phyloP scores from a whole-genome alignment of 2,113 vertebrate genomes.

The Zosterops hypoxanthus region DNA sequence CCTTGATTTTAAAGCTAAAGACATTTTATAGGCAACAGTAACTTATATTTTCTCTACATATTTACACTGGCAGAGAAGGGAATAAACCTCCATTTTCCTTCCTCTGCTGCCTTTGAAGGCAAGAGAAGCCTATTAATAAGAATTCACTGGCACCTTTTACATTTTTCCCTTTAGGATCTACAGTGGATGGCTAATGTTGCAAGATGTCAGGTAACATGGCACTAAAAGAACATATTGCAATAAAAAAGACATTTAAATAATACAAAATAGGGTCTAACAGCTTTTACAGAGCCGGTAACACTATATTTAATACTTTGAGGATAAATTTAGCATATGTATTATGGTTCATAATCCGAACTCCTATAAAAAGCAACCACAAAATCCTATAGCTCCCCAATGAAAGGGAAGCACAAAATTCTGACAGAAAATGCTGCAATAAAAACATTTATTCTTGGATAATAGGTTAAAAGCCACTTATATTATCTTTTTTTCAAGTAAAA shows the following conservation, averaged over 20 bases:
- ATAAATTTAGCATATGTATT: neutral
- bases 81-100: neutral
- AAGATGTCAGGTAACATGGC: neutral
- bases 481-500: neutral
- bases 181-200: neutral
- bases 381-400: neutral
- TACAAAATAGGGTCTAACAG: neutral
- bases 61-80: neutral
- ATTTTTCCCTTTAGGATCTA: neutral
- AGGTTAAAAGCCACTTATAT: neutral
- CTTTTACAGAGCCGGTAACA: neutral
- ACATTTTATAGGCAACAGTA: neutral
- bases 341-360: neutral
- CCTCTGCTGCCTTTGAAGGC: neutral
- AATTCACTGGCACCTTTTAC: neutral
- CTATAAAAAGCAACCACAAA: conserved; percentile 1
- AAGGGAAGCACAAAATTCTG: neutral
- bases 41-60: neutral
- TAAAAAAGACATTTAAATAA: neutral
- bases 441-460: neutral
- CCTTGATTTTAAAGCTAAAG: neutral
- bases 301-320: neutral
- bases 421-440: conserved; percentile 22
- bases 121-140: neutral
- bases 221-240: neutral